phyloP scores from a whole-genome alignment of 2,888 invertebrate genomes.

The Lithophane leautieri region DNA sequence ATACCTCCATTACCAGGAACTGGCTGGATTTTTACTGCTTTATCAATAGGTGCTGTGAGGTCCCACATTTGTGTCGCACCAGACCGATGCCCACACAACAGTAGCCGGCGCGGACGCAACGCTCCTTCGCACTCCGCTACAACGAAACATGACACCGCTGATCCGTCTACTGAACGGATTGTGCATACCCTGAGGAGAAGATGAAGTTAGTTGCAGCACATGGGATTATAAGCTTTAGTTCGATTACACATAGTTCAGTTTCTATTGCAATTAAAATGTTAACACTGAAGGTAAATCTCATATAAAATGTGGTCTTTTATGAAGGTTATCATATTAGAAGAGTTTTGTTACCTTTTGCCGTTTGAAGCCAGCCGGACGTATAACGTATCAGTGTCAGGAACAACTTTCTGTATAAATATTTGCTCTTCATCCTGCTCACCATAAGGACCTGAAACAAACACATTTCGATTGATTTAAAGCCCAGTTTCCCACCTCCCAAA shows the following conservation, averaged over 20 bases:
- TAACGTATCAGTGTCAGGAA: slow-evolving; percentile 98
- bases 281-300: neutral
- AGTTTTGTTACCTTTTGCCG: slow-evolving; percentile 93
- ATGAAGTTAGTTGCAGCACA: neutral
- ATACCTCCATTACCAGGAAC: slow-evolving; percentile 63
- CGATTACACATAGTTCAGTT: neutral
- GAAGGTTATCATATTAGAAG: neutral
- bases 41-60: slow-evolving; percentile 97
- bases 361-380: slow-evolving; percentile 98
- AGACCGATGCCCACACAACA: slow-evolving; percentile 97
- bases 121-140: slow-evolving; percentile 99
- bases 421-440: slow-evolving; percentile 99
- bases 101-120: slow-evolving; percentile 96
- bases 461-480: neutral
- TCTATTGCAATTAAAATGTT: neutral
- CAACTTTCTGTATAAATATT: slow-evolving; percentile 99
- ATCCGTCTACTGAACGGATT: slow-evolving; percentile 98
- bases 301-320: neutral
- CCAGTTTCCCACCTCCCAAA: no score
- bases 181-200: slow-evolving; percentile 94
- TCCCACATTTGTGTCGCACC: slow-evolving; percentile 99
- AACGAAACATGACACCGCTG: slow-evolving; percentile 98
- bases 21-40: slow-evolving; percentile 85
- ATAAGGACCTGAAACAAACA: slow-evolving; percentile 94
- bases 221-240: neutral